Evolutionary conservation across 2,797 vertebrate genomes (phyloP).

Genomic region (Rachycentron canadum): DNA sequence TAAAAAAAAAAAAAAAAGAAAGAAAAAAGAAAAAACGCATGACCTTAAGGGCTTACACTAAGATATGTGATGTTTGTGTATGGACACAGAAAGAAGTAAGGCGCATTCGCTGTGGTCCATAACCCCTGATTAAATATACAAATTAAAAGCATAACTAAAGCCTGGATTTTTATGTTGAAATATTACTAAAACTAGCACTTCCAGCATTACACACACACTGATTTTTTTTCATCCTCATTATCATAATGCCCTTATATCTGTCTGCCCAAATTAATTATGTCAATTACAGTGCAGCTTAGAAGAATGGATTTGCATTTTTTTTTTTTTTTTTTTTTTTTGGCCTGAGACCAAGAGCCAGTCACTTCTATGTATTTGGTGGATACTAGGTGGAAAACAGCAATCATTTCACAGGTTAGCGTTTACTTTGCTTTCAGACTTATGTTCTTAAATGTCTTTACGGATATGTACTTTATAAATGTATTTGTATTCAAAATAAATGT

Average conservation of each 20-base stretch:
- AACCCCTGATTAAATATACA: constrained; percentile 46
- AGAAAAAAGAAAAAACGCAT: background rate
- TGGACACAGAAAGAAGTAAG: constrained; percentile 20
- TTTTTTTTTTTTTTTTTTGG: background rate
- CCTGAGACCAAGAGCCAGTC: constrained; percentile 37
- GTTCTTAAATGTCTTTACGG: background rate
- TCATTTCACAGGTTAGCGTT: background rate
- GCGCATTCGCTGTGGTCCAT: constrained; percentile 23
- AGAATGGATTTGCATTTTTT: constrained; percentile 49
- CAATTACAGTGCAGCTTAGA: constrained; percentile 50
- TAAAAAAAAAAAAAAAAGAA: background rate
- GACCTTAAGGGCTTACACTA: constrained; percentile 4
- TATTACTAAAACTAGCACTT: constrained; percentile 25
- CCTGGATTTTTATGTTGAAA: constrained; percentile 23
- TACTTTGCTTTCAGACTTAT: background rate
- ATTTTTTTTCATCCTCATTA: constrained; percentile 46
- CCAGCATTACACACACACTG: constrained; percentile 31
- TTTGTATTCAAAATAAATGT: background rate
- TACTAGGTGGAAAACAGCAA: background rate
- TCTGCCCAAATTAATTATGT: constrained; percentile 58
- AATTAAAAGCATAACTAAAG: constrained; percentile 48
- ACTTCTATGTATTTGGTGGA: constrained; percentile 10
- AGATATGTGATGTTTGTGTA: background rate
- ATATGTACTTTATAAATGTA: background rate
- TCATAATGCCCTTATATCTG: constrained; percentile 55